Percentiles rank a stretch among this genome's conserved stretches.
Evolutionary conservation across 2,113 vertebrate species (phyloP).

Genomic region (Microcebus tavaratra): DNA sequence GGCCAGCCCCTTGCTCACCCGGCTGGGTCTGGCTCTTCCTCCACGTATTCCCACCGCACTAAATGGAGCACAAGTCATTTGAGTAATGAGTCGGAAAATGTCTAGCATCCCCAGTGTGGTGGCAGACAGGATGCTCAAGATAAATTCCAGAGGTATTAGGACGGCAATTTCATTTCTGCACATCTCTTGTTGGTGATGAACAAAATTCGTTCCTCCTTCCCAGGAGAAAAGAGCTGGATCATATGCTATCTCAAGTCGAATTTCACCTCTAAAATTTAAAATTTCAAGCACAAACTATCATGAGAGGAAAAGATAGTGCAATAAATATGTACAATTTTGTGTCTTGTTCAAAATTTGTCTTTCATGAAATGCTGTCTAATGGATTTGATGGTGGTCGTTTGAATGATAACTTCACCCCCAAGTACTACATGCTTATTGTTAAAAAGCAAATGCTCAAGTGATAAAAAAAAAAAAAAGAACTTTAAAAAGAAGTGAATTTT

Average conservation of each 20-base stretch:
- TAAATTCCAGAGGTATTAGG: slow-evolving; percentile 46
- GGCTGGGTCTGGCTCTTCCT: slow-evolving; percentile 38
- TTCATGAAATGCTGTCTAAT: neutral
- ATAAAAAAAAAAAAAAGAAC: neutral
- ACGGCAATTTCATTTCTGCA: neutral
- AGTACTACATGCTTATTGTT: neutral
- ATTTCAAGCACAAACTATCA: neutral
- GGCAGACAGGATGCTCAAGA: slow-evolving; percentile 35
- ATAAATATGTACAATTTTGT: neutral
- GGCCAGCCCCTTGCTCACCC: slow-evolving; percentile 37
- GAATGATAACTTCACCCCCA: neutral
- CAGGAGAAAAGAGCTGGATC: neutral
- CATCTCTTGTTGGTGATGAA: neutral
- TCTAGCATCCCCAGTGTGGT: neutral
- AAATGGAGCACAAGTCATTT: slow-evolving; percentile 69
- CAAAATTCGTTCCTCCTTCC: neutral
- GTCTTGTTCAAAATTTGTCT: neutral
- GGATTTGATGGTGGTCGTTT: neutral
- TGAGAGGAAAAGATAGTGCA: neutral
- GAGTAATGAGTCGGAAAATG: slow-evolving; percentile 76
- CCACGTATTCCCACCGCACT: slow-evolving; percentile 21
- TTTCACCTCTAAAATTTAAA: neutral
- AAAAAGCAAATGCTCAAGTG: neutral
- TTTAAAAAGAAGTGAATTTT: neutral
- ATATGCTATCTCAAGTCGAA: neutral